Percentiles rank a stretch among this genome's conserved stretches.
phyloP scores from a whole-genome alignment of 2,113 vertebrate genomes.

The Chamaetylas fuelleborni region DNA sequence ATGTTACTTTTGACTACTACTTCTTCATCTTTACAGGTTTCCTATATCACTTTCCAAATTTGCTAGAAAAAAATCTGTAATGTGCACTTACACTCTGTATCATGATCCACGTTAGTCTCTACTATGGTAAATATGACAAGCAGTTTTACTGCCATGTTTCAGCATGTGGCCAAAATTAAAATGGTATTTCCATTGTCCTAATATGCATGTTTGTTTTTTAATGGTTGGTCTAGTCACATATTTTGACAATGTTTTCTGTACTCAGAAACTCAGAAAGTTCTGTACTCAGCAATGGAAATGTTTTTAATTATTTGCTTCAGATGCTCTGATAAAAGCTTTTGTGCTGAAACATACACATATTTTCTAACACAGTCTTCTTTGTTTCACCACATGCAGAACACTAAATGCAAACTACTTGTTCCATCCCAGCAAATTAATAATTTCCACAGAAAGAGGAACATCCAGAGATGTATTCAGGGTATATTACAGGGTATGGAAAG shows the following conservation, averaged over 20 bases:
- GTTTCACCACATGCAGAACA: background rate
- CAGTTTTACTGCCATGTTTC: background rate
- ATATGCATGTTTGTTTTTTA: background rate
- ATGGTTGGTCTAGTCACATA: background rate
- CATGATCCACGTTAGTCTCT: background rate
- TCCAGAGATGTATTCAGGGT: background rate
- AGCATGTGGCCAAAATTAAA: background rate
- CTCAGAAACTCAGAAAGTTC: background rate
- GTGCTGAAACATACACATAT: background rate
- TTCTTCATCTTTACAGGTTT: conserved; percentile 21
- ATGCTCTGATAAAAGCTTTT: background rate
- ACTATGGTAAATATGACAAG: background rate
- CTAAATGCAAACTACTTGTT: background rate
- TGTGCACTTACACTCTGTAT: background rate
- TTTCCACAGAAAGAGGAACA: background rate
- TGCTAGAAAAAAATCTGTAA: background rate
- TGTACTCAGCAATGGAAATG: background rate
- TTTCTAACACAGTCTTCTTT: background rate
- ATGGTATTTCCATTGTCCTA: background rate
- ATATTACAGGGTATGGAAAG: background rate
- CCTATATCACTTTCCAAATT: background rate
- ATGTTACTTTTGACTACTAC: conserved; percentile 2
- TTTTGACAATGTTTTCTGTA: background rate
- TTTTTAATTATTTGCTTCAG: conserved; percentile 18
- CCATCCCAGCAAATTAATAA: background rate